These are phyloP conservation scores for Equus przewalskii DNA, from an alignment of 2,113 vertebrate genomes.

Conservation along the genomic window DNA sequence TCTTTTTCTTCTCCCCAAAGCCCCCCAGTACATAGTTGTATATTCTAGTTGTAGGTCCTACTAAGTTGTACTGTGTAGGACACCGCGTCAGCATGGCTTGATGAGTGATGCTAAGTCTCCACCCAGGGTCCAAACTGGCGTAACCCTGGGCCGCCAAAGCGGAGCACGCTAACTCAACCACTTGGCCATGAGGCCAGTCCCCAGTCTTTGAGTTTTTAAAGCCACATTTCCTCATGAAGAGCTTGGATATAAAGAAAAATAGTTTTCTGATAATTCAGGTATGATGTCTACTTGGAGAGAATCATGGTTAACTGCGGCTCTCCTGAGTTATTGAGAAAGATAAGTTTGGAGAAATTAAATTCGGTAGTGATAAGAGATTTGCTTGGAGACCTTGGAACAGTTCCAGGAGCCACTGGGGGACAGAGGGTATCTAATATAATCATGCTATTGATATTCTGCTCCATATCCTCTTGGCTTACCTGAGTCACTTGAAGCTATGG, in stretches of 20 bases:
- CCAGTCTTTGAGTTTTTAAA: not conserved
- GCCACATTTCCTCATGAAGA: not conserved
- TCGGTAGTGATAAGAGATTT: not conserved
- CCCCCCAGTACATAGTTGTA: too few relatives aligned
- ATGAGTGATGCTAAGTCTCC: too few relatives aligned
- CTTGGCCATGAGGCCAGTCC: too few relatives aligned
- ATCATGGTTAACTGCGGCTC: not conserved
- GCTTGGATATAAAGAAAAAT: not conserved
- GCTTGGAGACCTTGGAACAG: not conserved
- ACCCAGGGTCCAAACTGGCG: too few relatives aligned
- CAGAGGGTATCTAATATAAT: not conserved
- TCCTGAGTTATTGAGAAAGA: conserved; percentile 11
- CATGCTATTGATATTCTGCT: not conserved
- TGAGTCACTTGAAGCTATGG: conserved; percentile 1
- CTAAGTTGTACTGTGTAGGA: too few relatives aligned
- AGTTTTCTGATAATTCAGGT: not conserved
- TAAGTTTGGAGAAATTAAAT: conserved; percentile 3
- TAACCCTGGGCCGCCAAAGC: too few relatives aligned
- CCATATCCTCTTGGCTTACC: not conserved
- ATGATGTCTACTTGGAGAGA: not conserved
- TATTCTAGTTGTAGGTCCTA: too few relatives aligned
- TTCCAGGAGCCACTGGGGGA: not conserved
- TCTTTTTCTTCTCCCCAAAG: too few relatives aligned
- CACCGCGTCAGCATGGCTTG: too few relatives aligned
- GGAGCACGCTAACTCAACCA: too few relatives aligned